phyloP scores from a whole-genome alignment of 2,888 invertebrate genomes.

The Acanthosepion pharaonis region DNA sequence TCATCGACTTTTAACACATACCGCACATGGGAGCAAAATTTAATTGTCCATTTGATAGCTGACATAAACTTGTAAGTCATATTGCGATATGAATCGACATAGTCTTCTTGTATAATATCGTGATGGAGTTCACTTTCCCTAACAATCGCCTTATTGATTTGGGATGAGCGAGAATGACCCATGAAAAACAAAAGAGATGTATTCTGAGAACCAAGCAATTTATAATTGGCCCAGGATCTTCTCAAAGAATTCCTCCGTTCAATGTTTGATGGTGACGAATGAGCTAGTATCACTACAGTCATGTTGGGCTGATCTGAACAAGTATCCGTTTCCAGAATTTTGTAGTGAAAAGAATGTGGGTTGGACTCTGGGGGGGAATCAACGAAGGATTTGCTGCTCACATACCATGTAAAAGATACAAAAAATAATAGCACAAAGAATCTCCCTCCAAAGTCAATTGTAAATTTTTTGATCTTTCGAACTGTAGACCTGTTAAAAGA shows the following conservation, averaged over 20 bases:
- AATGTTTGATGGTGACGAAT: neutral
- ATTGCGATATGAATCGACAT: neutral
- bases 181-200: neutral
- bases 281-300: neutral
- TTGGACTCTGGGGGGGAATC: neutral
- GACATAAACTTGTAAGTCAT: conserved; percentile 34
- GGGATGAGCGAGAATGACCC: neutral
- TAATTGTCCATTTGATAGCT: neutral
- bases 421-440: neutral
- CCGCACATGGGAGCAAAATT: neutral
- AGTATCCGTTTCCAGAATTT: neutral
- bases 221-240: neutral
- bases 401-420: neutral
- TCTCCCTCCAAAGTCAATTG: neutral
- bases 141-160: neutral
- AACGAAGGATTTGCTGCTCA: neutral
- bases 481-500: neutral
- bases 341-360: neutral
- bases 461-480: neutral
- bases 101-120: conserved; percentile 38
- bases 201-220: neutral
- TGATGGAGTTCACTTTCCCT: neutral
- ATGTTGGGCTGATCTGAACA: neutral
- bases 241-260: neutral
- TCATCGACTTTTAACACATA: conserved; percentile 24